Conservation (phyloP, 1,140 invertebrate species). For the Babylonia areolata region DNA sequence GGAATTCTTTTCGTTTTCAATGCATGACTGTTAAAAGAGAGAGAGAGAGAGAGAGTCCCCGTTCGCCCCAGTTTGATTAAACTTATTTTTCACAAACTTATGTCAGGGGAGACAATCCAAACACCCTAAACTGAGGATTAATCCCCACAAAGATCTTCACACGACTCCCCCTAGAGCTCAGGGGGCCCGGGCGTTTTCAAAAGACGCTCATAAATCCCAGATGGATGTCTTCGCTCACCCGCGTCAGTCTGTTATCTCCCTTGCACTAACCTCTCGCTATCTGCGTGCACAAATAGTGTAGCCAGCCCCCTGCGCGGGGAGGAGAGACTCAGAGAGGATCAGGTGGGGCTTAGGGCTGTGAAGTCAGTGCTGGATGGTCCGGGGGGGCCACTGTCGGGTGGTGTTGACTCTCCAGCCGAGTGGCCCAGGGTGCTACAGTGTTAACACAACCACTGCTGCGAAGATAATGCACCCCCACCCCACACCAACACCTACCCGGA, state of each 20-base stretch:
- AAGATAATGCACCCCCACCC: not conserved
- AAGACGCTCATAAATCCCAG: not conserved
- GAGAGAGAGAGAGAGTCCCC: too few relatives aligned
- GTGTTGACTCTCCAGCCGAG: not conserved
- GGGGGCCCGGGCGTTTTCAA: not conserved
- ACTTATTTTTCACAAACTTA: too few relatives aligned
- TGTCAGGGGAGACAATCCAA: not conserved
- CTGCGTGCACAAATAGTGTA: not conserved
- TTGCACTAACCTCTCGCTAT: too few relatives aligned
- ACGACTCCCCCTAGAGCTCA: not conserved
- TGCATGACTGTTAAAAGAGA: too few relatives aligned
- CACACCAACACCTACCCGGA: too few relatives aligned
- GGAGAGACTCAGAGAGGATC: not conserved
- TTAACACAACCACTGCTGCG: not conserved
- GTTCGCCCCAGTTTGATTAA: too few relatives aligned
- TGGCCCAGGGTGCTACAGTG: not conserved
- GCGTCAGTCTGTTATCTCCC: too few relatives aligned
- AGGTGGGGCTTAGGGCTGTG: not conserved
- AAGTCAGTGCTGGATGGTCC: conserved; percentile 13
- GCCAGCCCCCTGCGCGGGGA: not conserved
- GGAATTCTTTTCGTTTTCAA: too few relatives aligned
- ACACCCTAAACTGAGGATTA: not conserved
- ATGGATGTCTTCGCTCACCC: not conserved
- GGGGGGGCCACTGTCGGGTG: too few relatives aligned
- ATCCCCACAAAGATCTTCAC: not conserved